Percentiles rank a stretch among this genome's conserved stretches.
phyloP scores from a whole-genome alignment of 2,888 invertebrate species.

The Coenonympha arcania region DNA sequence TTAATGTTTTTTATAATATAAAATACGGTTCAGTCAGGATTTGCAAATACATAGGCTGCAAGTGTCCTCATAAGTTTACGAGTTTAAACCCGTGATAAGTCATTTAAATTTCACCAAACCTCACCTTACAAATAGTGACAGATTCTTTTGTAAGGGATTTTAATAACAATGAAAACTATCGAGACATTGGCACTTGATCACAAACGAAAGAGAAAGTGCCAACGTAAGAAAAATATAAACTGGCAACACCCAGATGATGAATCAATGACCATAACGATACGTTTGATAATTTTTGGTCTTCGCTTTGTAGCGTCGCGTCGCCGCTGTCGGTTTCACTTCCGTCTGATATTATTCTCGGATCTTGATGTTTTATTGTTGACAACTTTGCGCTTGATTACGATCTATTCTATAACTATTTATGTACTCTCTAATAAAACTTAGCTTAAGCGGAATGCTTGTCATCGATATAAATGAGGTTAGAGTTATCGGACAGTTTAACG shows the following conservation, averaged over 20 bases:
- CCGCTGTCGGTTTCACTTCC: constrained; percentile 3
- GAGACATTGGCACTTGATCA: constrained; percentile 17
- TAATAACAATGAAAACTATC: constrained; percentile 15
- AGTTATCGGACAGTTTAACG: too few species aligned
- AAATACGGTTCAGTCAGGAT: too few species aligned
- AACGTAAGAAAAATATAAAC: constrained; percentile 20
- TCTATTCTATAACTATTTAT: not conserved
- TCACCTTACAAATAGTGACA: not conserved
- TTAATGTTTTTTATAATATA: too few species aligned
- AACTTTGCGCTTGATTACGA: not conserved
- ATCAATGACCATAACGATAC: constrained; percentile 15
- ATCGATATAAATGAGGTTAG: too few species aligned
- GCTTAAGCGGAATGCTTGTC: too few species aligned
- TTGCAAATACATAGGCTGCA: too few species aligned
- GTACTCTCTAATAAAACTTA: too few species aligned
- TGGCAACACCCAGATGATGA: constrained; percentile 10
- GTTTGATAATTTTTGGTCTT: constrained; percentile 9
- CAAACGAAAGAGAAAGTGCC: constrained; percentile 28
- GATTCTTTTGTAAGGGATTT: constrained; percentile 11
- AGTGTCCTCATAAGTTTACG: too few species aligned
- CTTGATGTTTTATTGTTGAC: not conserved
- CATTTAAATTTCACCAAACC: not conserved
- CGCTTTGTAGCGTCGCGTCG: not conserved
- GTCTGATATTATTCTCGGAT: not conserved
- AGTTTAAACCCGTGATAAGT: not conserved